Base-by-base conservation (phyloP, 2,888 invertebrate genomes). In the Caenorhabditis sp. region DNA sequence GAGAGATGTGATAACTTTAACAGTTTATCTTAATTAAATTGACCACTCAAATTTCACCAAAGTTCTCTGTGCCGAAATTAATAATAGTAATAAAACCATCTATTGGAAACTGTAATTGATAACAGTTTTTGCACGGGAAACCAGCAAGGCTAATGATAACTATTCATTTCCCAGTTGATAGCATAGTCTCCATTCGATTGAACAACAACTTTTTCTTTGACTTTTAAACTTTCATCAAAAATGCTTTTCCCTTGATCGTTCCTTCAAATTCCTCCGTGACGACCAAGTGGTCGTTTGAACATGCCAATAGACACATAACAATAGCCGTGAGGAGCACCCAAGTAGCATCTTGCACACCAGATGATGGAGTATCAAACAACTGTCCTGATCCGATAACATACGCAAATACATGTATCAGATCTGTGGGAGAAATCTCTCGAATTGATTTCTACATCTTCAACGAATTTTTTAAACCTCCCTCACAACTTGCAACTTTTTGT, bases 1-100 rank as follows among this genome's bases (percentile, higher is more conserved):
- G 88, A 58, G 90, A 90, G 84, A 89, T 89, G 89, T 89, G 77
- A 81, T 26, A 28, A 18, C 1, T 20, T 40, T 11, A 40, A 40
- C 40, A 6, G 2, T 6, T 40, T 6, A 2, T 40, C 6, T 40
- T 8, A 53, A 24, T 53, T 20, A 26, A 53, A 56, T 26, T 61
- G 37, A 44, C 0, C 11, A 32, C 22, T 68, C 55, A 15, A 32
- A 35, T 32, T 55, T 55, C 26, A 32, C 61, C 44, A 61, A 37
- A 61, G 50, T 50, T 50, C 20, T 50, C n/a, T 50, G 18, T 20
- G 22, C 22, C 22, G n/a, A 20, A 40, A 5, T 32, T 32, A 18
- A 58, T 32, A 58, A 18, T 18, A 9, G 15, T 18, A 56, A 32
- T 58, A 35, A 58, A 20, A 58, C 20, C 18, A 35, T 18, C n/a